phyloP scores from a whole-genome alignment of 1,140 invertebrate species.

The Macrosteles quadrilineatus region DNA sequence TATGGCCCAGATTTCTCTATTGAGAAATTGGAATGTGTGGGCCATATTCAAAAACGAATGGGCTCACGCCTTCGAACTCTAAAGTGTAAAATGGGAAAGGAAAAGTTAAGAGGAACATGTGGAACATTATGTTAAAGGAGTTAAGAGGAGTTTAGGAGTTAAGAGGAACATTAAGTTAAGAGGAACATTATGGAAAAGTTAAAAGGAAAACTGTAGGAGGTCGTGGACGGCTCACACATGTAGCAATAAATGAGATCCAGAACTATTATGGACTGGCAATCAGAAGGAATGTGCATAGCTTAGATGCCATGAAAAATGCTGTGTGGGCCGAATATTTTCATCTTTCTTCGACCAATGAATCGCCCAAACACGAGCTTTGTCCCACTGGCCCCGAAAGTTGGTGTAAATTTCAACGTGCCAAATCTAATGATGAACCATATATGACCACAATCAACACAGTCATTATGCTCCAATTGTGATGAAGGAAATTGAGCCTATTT shows the following conservation, averaged over 20 bases:
- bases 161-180: too few species aligned
- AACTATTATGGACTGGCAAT: conserved; percentile 13
- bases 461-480: background rate
- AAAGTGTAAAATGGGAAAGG: background rate
- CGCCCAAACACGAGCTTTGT: background rate
- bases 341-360: background rate
- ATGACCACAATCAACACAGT: background rate
- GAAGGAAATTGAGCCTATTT: conserved; percentile 15
- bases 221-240: background rate
- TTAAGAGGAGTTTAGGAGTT: too few species aligned
- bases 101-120: background rate
- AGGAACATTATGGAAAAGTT: too few species aligned
- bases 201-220: background rate
- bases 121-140: too few species aligned
- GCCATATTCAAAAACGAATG: background rate
- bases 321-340: conserved; percentile 8
- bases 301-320: background rate
- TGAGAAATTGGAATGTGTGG: conserved; percentile 28
- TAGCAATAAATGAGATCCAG: background rate
- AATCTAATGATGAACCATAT: background rate
- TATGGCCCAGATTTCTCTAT: conserved; percentile 28
- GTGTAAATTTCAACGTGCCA: background rate
- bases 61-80: background rate
- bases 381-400: background rate
- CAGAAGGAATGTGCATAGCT: background rate